A percentile compares a stretch with the other conserved stretches of the same genome.
Conservation (phyloP, 2,888 invertebrate species). For the Saturnia pavonia region DNA sequence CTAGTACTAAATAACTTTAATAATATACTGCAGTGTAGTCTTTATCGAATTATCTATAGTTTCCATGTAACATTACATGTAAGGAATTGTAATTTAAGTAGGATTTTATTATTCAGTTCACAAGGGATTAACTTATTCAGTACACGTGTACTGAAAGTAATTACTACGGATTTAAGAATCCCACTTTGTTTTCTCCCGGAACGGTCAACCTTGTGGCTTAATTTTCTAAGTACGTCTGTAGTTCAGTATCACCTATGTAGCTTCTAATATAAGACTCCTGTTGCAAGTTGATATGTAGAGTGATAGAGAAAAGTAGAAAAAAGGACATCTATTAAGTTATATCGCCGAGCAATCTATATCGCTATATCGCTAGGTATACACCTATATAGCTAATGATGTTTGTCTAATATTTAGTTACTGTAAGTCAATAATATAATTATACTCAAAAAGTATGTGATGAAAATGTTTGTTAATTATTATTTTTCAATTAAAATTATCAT, state of each 20-base stretch:
- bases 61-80: not conserved
- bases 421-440: too few relatives aligned
- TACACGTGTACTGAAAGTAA: not conserved
- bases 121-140: not conserved
- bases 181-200: not conserved
- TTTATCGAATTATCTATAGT: not conserved
- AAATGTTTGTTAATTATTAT: too few relatives aligned
- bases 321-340: not conserved
- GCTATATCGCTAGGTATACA: too few relatives aligned
- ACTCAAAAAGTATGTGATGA: too few relatives aligned
- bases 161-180: not conserved
- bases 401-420: too few relatives aligned
- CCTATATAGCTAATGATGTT: too few relatives aligned
- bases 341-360: too few relatives aligned
- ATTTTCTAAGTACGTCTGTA: not conserved
- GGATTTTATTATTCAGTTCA: not conserved
- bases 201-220: not conserved
- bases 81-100: not conserved
- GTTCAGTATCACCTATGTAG: not conserved
- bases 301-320: not conserved
- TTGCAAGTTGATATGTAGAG: not conserved
- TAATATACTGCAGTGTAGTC: not conserved
- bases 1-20: not conserved
- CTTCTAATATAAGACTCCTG: not conserved
- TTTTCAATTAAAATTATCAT: too few relatives aligned